Evolutionary conservation across 2,113 vertebrate genomes (phyloP).

Genomic region (Lontra canadensis): DNA sequence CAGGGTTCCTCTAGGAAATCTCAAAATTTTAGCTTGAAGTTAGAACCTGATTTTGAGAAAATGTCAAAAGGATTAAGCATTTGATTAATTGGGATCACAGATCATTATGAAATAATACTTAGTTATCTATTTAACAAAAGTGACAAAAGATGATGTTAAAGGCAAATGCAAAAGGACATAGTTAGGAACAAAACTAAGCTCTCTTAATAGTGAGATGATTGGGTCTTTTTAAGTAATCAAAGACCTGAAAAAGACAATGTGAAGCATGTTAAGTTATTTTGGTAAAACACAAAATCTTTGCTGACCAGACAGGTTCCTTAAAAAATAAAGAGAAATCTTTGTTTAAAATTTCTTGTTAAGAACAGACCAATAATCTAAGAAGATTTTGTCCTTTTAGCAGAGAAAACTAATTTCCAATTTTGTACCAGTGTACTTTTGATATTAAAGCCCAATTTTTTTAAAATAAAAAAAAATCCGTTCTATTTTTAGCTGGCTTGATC

Average conservation of each 20-base stretch:
- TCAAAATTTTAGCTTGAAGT: background rate
- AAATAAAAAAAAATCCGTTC: background rate
- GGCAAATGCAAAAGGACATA: background rate
- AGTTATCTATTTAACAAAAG: background rate
- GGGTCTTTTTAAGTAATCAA: background rate
- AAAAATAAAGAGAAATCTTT: background rate
- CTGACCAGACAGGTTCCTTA: background rate
- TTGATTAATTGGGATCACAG: background rate
- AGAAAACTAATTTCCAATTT: background rate
- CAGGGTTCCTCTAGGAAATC: background rate
- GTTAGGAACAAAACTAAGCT: background rate
- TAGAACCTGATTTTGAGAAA: background rate
- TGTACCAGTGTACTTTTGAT: background rate
- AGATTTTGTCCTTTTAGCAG: background rate
- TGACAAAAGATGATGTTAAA: background rate
- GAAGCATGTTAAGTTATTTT: background rate
- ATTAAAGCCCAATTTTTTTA: background rate
- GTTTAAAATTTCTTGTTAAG: background rate
- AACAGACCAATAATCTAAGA: background rate
- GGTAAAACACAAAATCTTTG: background rate
- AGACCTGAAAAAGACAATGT: background rate
- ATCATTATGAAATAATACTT: background rate
- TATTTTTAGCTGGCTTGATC: background rate
- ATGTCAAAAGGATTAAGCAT: background rate
- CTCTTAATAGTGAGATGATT: background rate